phyloP scores from a whole-genome alignment of 2,113 vertebrate species.

The Potamarius usumacintae region DNA sequence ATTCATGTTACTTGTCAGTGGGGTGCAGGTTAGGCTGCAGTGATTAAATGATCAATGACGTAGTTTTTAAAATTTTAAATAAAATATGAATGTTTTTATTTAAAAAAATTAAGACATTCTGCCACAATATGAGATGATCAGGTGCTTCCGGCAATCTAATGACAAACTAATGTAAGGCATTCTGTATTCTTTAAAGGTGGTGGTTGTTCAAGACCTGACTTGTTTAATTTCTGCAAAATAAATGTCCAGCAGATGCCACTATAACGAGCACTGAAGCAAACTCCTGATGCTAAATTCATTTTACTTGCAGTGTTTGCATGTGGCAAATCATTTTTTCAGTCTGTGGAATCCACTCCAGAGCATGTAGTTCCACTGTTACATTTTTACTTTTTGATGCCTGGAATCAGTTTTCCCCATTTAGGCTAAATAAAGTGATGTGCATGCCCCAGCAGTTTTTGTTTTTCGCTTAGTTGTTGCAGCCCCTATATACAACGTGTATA shows the following conservation, averaged over 20 bases:
- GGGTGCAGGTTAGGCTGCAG: not conserved
- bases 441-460: not conserved
- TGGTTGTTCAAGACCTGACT: not conserved
- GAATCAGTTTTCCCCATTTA: not conserved
- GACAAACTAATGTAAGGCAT: not conserved
- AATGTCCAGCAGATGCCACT: not conserved
- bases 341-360: not conserved
- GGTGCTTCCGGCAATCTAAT: not conserved
- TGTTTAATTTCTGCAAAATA: not conserved
- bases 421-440: too few relatives aligned
- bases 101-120: too few relatives aligned
- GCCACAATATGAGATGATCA: not conserved
- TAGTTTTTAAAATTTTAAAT: not conserved
- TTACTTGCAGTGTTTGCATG: not conserved
- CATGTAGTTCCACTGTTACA: not conserved
- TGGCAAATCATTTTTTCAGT: not conserved
- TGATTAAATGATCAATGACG: not conserved
- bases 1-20: too few relatives aligned
- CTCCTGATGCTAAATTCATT: not conserved
- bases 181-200: not conserved
- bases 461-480: not conserved
- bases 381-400: not conserved
- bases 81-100: not conserved
- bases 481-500: not conserved
- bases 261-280: not conserved